phyloP scores from a whole-genome alignment of 30 jellyfish, hydroid and myxozoan genomes.

The Morbakka virulenta region DNA sequence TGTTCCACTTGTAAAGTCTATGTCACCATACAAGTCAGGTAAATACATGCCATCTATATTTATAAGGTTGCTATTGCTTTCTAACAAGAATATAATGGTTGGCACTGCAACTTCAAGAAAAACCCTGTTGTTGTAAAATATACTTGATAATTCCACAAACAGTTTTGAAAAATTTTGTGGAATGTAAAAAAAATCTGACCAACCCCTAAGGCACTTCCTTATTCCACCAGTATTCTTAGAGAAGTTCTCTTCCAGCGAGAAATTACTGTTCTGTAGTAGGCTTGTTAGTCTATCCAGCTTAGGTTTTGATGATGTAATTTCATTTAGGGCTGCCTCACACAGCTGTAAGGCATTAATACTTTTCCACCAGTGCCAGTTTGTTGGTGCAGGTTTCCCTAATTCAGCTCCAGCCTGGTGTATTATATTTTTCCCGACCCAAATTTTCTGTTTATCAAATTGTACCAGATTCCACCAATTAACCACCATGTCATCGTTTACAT shows the following conservation, averaged over 20 bases:
- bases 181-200: conserved; percentile 67
- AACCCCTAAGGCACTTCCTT: conserved; percentile 26
- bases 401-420: conserved; percentile 29
- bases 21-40: conserved; percentile 56
- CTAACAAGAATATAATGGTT: conserved; percentile 49
- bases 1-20: conserved; percentile 25
- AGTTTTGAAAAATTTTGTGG: conserved; percentile 17
- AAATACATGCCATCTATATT: conserved; percentile 55
- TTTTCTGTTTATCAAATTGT: conserved; percentile 6
- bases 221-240: conserved; percentile 40
- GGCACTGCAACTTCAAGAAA: conserved; percentile 67
- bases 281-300: background rate
- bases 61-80: conserved; percentile 12
- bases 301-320: no score
- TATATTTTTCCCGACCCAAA: conserved; percentile 53
- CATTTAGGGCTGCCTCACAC: conserved; percentile 37
- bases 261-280: background rate
- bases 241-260: conserved; percentile 7
- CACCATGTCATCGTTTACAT: conserved; percentile 67
- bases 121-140: conserved; percentile 17
- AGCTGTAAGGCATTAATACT: conserved; percentile 13
- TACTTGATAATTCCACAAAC: background rate
- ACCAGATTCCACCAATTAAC: conserved; percentile 79
- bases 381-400: conserved; percentile 47
- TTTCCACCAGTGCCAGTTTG: conserved; percentile 75